Base-by-base conservation (phyloP, 2,113 vertebrate species). In the Murina feae region DNA sequence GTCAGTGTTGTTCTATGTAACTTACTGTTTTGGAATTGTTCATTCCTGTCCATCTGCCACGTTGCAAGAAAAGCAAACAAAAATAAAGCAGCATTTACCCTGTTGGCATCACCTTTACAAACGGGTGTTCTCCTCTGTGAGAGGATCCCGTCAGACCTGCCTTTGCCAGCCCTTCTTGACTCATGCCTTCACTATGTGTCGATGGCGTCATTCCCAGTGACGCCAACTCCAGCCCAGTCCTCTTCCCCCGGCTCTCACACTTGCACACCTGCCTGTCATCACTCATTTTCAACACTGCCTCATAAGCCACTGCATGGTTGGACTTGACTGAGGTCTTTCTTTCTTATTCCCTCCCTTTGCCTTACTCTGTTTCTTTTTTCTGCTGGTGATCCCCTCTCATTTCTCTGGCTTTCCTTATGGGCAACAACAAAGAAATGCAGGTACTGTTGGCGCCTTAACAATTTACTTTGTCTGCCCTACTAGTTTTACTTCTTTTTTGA, bases 261-360 rank as follows among this genome's bases (percentile, higher is more conserved):
- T n/a, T 11, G 10, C 32, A 7, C 39, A 37, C 44, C 82, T 37
- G n/a, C 39, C 78, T 68, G 32, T 95, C 86, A 30, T 49, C 95
- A 78, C 65, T 91, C 65, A 9, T 16, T 86, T 51, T 91, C 93
- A 86, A 0, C 94, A 23, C 83, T 21, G 69, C 68, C 68, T 90
- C 63, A 23, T 80, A 58, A 93, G n/a, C 60, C 82, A 21, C 28
- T 44, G 53, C 82, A 17, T 7, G 23, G 10, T 65, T 63, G 80
- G 75, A 28, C 68, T 85, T 25, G 25, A n/a, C 71, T 42, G 58
- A 60, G 87, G 3, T 58, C 60, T 85, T 42, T 35, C 35, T 87
- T 58, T 49, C 72, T 78, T 4, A 11, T 9, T 28, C 5, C 79
- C n/a, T 82, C 6, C 21, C n/a, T 91, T 68, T 30, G 23, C 79